phyloP scores from a whole-genome alignment of 1,140 invertebrate genomes.

The Pygmarrhopalites habei region DNA sequence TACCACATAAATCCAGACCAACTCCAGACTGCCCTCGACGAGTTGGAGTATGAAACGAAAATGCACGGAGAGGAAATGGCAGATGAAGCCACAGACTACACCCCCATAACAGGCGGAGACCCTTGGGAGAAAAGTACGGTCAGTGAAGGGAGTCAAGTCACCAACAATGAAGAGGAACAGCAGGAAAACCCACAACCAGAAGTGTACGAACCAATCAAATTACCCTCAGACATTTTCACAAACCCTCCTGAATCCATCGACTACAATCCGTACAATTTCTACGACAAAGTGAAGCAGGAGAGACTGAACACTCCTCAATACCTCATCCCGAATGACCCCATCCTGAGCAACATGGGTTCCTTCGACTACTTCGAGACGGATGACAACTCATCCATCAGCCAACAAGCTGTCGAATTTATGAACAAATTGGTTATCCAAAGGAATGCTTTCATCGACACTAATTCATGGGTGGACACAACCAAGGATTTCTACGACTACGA shows the following conservation, averaged over 20 bases:
- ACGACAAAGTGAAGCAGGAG: too few relatives aligned
- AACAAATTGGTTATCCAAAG: neutral
- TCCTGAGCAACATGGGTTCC: neutral
- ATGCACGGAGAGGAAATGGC: too few relatives aligned
- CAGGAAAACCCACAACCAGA: neutral
- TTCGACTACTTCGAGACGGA: neutral
- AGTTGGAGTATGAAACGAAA: too few relatives aligned
- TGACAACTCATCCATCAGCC: neutral
- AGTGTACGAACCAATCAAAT: neutral
- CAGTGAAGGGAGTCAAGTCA: neutral
- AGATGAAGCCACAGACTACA: too few relatives aligned
- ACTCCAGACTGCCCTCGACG: too few relatives aligned
- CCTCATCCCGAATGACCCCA: neutral
- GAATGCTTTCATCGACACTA: neutral
- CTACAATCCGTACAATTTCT: too few relatives aligned
- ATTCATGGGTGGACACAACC: neutral
- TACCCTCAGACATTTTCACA: neutral
- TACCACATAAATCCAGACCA: too few relatives aligned
- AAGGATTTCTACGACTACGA: conserved; percentile 15
- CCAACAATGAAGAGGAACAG: neutral
- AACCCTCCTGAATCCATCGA: neutral
- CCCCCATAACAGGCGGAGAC: neutral
- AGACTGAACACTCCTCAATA: neutral
- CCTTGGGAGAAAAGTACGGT: neutral
- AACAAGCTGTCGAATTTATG: neutral